Percentiles rank a stretch among this genome's conserved stretches.
Evolutionary conservation across 2,113 vertebrate species (phyloP).

Genomic region (Uropsilus gracilis): DNA sequence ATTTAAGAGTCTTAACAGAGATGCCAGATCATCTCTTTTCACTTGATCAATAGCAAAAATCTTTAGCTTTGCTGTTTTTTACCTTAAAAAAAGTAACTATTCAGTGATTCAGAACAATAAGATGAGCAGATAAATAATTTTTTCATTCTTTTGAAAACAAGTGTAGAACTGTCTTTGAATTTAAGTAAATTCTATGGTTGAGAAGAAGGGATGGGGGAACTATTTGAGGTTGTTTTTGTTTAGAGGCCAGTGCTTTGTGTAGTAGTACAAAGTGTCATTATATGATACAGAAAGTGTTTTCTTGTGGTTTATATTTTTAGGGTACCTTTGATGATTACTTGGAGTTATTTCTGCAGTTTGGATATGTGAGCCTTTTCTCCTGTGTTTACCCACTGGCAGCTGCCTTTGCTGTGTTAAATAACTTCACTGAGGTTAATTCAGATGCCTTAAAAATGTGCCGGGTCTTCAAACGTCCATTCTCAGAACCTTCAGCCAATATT

Average conservation of each 20-base stretch:
- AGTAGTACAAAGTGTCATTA: neutral
- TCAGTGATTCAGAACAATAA: neutral
- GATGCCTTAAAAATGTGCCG: constrained; percentile 98
- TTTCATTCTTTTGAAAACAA: constrained; percentile 39
- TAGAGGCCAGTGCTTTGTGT: neutral
- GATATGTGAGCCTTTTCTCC: constrained; percentile 98
- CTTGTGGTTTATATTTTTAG: constrained; percentile 82
- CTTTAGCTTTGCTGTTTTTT: neutral
- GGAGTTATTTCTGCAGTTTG: constrained; percentile 96
- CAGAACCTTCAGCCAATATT: constrained; percentile 93
- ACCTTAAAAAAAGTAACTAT: neutral
- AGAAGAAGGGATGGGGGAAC: neutral
- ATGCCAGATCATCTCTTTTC: neutral
- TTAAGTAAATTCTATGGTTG: neutral
- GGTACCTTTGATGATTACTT: constrained; percentile 99
- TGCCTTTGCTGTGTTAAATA: constrained; percentile 96
- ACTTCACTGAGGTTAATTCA: constrained; percentile 95
- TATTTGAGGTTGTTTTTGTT: neutral
- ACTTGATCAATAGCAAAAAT: neutral
- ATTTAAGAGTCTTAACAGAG: neutral
- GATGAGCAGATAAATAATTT: neutral
- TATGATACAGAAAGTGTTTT: constrained; percentile 23
- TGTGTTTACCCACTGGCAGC: constrained; percentile 97
- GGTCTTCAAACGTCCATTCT: constrained; percentile 96
- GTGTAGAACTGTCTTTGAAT: neutral